phyloP scores from a whole-genome alignment of 2,113 vertebrate genomes.

The Silurus glanis region DNA sequence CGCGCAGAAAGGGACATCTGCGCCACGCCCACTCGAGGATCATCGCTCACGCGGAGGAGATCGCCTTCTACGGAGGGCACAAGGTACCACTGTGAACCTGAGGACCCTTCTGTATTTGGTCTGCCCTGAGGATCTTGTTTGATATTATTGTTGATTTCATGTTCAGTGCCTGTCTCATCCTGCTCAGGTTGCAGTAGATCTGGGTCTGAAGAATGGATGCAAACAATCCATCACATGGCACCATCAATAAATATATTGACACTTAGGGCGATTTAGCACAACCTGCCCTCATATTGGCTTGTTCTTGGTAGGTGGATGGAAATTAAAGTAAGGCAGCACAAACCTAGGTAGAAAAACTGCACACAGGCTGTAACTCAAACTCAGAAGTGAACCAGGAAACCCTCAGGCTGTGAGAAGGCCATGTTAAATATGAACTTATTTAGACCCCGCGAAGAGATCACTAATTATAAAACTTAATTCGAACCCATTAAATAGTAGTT shows the following conservation, averaged over 20 bases:
- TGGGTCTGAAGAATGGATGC: background rate
- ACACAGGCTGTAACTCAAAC: background rate
- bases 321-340: too few relatives aligned
- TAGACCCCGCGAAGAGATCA: background rate
- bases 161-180: background rate
- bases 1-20: slow-evolving; percentile 90
- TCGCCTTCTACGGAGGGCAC: slow-evolving; percentile 97
- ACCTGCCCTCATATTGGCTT: background rate
- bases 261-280: background rate
- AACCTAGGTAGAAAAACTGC: background rate
- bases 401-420: background rate
- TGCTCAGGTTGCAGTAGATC: background rate
- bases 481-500: background rate
- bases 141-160: background rate
- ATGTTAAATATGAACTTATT: background rate
- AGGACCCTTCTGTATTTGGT: background rate
- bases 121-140: background rate
- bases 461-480: background rate
- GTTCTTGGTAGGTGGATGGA: background rate
- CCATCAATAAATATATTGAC: background rate
- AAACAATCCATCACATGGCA: background rate
- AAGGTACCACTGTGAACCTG: slow-evolving; percentile 71
- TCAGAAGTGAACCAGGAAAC: background rate
- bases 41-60: slow-evolving; percentile 96
- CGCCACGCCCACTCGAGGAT: slow-evolving; percentile 95